Evolutionary conservation across 2,113 vertebrate species (phyloP), one percentile per base, ranked within the genome.

Genomic region (Elanoides forficatus): DNA sequence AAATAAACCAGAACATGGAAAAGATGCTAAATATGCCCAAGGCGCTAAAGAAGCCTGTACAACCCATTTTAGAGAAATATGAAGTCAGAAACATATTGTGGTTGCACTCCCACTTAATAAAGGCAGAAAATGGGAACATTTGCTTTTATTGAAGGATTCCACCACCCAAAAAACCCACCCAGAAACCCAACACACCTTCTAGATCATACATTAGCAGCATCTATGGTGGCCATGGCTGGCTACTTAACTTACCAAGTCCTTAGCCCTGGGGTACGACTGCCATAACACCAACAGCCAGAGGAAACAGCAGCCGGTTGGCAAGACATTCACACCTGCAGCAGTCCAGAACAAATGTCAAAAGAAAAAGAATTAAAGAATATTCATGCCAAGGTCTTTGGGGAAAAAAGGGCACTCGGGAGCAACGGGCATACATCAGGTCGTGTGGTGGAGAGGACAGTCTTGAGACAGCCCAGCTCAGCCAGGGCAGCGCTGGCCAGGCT

Each of bases 221-320:
- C 50, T 20, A 1, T 47, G 47, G 38, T 58, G 42, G 52, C 16
- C 34, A 25, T 10, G 22, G 38, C 45, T 59, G n/a, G 27, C 53
- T 50, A 15, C 55, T 60, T 82, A 34, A 15, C 36, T 60, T 60
- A 27, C 29, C 22, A 30, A 15, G 45, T 60, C 58, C n/a, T 83
- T 27, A 40, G 36, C 27, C 56, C 26, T 17, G 13, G 52, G n/a
- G 6, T 53, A 27, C 23, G 27, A 22, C 62, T 62, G 62, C 2
- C 2, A 0, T 29, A 52, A 66, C 13, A 40, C 9, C 56, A 67
- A 15, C 42, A 75, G 36, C 36, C 62, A 67, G 62, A 89, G 42
- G 26, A 47, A 66, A n/a, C 22, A 52, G 34, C 42, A 63, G 11
- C 58, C 53, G 11, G 1, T 4, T 58, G n/a, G 16, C 0, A 0